Conservation (phyloP, 2,797 vertebrate species). For the Setipinna tenuifilis region DNA sequence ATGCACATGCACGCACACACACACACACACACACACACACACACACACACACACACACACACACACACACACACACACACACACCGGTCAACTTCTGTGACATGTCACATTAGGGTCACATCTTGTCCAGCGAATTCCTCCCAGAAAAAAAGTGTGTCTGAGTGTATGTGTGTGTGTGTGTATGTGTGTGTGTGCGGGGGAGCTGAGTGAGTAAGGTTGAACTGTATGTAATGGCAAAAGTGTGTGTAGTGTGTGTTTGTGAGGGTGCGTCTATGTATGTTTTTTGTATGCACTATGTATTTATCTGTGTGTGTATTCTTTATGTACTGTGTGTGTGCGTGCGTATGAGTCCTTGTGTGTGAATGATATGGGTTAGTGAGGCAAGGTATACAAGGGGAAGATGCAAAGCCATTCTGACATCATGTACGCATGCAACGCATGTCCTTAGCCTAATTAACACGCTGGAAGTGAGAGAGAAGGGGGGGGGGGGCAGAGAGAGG, state of each 20-base stretch:
- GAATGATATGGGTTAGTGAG: background rate
- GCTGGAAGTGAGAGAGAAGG: no score
- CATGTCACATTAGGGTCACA: conserved; percentile 9
- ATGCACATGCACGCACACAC: background rate
- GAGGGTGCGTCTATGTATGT: no score
- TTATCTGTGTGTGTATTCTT: no score
- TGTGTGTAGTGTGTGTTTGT: no score
- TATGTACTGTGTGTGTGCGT: no score
- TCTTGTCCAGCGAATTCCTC: background rate
- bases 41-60: conserved; percentile 24
- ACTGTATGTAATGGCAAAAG: no score
- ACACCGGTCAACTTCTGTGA: conserved; percentile 1
- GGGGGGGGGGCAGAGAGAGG: background rate
- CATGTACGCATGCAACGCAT: background rate
- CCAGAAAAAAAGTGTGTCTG: background rate
- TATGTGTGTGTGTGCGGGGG: no score
- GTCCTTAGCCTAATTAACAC: background rate
- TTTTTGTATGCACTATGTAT: no score
- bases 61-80: background rate
- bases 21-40: conserved; percentile 16
- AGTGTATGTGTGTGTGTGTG: background rate
- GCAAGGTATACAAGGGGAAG: background rate
- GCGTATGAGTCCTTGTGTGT: no score
- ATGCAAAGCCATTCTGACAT: background rate
- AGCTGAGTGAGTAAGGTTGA: no score